phyloP scores from a whole-genome alignment of 2,113 vertebrate genomes.

The Oplegnathus fasciatus region DNA sequence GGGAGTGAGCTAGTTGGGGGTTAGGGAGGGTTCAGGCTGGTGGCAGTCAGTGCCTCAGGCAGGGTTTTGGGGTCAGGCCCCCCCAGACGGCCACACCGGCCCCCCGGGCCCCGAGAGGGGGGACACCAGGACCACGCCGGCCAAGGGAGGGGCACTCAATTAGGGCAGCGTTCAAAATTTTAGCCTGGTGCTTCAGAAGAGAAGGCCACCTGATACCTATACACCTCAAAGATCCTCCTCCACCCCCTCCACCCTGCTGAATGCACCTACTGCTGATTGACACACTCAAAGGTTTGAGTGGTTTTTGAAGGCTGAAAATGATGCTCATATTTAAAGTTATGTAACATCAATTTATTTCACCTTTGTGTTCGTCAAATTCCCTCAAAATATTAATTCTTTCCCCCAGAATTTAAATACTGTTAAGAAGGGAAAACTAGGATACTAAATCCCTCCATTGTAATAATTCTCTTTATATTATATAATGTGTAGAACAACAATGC shows the following conservation, averaged over 20 bases:
- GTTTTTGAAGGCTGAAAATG: neutral
- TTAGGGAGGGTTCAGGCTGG: constrained; percentile 80
- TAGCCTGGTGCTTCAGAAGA: constrained; percentile 64
- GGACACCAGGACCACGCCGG: constrained; percentile 73
- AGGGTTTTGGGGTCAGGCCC: constrained; percentile 83
- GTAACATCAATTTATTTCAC: constrained; percentile 33
- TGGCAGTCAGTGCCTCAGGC: constrained; percentile 83
- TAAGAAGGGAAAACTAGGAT: neutral
- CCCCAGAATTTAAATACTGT: neutral
- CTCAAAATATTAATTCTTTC: neutral
- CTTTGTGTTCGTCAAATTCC: neutral
- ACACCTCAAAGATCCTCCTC: constrained; percentile 65
- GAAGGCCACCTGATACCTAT: constrained; percentile 79
- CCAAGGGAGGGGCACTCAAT: constrained; percentile 79
- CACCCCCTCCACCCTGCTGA: neutral
- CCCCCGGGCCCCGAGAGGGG: constrained; percentile 66
- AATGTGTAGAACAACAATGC: neutral
- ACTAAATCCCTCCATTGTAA: neutral
- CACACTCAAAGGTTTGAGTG: constrained; percentile 7
- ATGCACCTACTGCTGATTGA: constrained; percentile 33
- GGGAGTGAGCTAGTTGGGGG: constrained; percentile 67
- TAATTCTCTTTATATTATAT: neutral
- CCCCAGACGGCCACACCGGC: constrained; percentile 75
- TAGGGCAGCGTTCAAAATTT: constrained; percentile 74
- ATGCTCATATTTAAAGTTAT: constrained; percentile 41